These are phyloP conservation scores for Drosophila histrio DNA, from an alignment of 2,888 invertebrate species.

Conservation along the genomic window DNA sequence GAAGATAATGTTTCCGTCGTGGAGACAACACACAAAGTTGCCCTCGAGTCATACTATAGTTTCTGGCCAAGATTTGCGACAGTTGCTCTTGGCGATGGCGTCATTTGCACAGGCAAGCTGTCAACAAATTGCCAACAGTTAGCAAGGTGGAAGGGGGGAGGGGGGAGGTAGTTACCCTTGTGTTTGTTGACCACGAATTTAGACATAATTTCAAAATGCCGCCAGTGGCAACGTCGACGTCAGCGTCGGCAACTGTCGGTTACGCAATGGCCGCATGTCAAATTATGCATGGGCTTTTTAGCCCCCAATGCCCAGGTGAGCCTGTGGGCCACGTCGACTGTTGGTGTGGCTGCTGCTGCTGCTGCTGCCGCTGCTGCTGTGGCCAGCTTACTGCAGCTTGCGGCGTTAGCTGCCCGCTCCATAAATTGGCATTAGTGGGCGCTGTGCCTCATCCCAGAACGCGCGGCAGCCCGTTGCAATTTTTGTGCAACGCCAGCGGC, in stretches of 20 bases:
- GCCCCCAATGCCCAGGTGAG: slow-evolving; percentile 13
- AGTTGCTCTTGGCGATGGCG: slow-evolving; percentile 34
- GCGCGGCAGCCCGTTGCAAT: slow-evolving; percentile 48
- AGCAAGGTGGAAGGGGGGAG: background rate
- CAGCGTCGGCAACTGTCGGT: slow-evolving; percentile 41
- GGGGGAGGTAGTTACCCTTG: slow-evolving; percentile 1
- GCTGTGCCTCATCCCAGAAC: background rate
- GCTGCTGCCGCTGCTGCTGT: slow-evolving; percentile 6
- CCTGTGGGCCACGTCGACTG: slow-evolving; percentile 18
- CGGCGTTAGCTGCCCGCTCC: slow-evolving; percentile 38
- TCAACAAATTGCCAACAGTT: slow-evolving; percentile 69
- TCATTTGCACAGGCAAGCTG: slow-evolving; percentile 52
- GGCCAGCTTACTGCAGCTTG: slow-evolving; percentile 54
- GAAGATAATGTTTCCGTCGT: slow-evolving; percentile 14
- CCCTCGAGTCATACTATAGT: slow-evolving; percentile 7
- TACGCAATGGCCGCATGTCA: slow-evolving; percentile 70
- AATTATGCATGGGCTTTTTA: slow-evolving; percentile 68
- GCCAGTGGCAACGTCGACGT: slow-evolving; percentile 21
- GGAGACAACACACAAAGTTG: background rate
- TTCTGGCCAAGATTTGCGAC: slow-evolving; percentile 48
- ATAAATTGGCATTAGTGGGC: slow-evolving; percentile 77
- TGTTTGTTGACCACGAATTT: slow-evolving; percentile 59
- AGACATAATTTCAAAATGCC: slow-evolving; percentile 70
- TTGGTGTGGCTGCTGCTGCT: background rate
- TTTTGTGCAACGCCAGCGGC: slow-evolving; percentile 58